These are phyloP conservation scores for Oreotrochilus melanogaster DNA, from an alignment of 2,113 vertebrate genomes.

Conservation along the genomic window DNA sequence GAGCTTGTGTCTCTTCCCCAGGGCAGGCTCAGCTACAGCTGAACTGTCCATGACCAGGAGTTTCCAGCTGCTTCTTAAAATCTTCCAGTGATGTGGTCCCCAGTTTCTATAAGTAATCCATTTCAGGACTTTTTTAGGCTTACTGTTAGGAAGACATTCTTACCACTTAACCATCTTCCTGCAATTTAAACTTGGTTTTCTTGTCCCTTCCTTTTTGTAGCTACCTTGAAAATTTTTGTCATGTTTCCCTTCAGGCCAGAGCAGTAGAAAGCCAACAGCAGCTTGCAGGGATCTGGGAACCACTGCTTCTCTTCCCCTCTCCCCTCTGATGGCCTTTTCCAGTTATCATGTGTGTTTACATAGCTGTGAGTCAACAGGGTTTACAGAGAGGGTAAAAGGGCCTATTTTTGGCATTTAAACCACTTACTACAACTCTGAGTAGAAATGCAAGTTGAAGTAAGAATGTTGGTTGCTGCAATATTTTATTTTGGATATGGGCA, in stretches of 20 bases:
- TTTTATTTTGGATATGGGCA: not conserved
- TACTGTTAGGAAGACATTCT: not conserved
- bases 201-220: not conserved
- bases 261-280: not conserved
- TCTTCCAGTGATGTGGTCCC: accelerated
- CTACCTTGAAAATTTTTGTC: not conserved
- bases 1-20: not conserved
- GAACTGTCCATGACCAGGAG: not conserved
- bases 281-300: not conserved
- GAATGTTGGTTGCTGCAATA: not conserved
- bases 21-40: not conserved
- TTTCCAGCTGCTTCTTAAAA: not conserved
- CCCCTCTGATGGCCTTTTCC: not conserved
- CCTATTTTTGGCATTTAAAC: not conserved
- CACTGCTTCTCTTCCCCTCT: not conserved
- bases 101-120: not conserved
- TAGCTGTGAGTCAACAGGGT: not conserved
- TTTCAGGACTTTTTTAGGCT: not conserved
- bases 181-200: not conserved
- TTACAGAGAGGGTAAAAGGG: not conserved
- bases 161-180: not conserved
- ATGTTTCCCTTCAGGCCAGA: not conserved
- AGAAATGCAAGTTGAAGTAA: not conserved
- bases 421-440: not conserved
- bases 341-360: not conserved